Conservation (phyloP, 2,797 vertebrate species). For the Acanthurus tractus region DNA sequence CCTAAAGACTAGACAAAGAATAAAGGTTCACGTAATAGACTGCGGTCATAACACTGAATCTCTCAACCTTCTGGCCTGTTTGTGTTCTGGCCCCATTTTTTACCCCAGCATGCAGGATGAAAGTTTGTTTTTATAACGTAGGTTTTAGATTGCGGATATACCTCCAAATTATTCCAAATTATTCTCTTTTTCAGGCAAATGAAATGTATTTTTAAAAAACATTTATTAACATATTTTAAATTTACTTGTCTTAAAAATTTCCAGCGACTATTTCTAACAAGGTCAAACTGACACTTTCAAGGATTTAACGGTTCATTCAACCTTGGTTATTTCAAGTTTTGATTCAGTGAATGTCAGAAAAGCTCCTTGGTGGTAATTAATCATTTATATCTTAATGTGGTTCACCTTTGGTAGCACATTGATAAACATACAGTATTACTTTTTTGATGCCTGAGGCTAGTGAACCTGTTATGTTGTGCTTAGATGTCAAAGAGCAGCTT, state of each 20-base stretch:
- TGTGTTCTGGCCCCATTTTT: conserved; percentile 3
- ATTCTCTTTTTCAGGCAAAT: background rate
- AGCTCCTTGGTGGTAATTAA: conserved; percentile 26
- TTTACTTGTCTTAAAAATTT: background rate
- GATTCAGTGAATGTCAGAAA: conserved; percentile 1
- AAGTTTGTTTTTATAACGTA: background rate
- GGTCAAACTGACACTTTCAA: background rate
- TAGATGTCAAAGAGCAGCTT: background rate
- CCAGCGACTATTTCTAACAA: background rate
- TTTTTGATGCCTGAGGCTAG: conserved; percentile 4
- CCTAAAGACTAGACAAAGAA: conserved; percentile 33
- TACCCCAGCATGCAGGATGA: background rate
- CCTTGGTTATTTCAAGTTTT: conserved; percentile 4
- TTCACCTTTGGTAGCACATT: conserved; percentile 19
- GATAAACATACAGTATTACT: conserved; percentile 16
- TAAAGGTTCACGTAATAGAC: conserved; percentile 29
- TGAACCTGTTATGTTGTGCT: background rate
- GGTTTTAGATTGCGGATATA: background rate
- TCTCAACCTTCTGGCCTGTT: conserved; percentile 3
- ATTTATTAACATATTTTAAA: background rate
- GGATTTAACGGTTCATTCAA: background rate
- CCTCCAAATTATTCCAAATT: background rate
- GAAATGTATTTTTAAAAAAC: background rate
- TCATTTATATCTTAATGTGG: conserved; percentile 38
- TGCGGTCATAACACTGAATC: background rate